Conservation (phyloP, 2,113 vertebrate genomes). For the Promerops cafer region DNA sequence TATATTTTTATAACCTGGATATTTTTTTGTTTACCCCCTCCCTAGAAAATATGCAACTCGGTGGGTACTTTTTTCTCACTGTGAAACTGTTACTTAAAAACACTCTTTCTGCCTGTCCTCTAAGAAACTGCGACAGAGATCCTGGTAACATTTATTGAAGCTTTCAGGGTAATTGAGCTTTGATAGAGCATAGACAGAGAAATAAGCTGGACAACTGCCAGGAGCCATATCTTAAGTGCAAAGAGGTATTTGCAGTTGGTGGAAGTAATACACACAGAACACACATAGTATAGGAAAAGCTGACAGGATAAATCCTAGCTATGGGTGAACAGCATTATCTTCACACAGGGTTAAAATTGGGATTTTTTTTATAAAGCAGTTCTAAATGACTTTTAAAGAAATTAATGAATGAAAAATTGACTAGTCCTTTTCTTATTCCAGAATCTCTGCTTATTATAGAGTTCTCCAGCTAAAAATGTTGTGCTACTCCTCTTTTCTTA, state of each 20-base stretch:
- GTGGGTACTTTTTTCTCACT: neutral
- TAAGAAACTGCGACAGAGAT: neutral
- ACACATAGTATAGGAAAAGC: neutral
- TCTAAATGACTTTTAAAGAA: neutral
- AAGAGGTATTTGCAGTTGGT: neutral
- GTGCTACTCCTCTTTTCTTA: neutral
- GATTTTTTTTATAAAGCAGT: neutral
- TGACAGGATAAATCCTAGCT: neutral
- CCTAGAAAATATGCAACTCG: neutral
- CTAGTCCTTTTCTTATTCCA: neutral
- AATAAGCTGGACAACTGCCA: conserved; percentile 41
- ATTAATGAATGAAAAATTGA: neutral
- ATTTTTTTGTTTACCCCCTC: neutral
- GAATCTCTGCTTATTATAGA: neutral
- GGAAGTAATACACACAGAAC: neutral
- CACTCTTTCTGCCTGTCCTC: neutral
- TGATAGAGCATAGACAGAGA: conserved; percentile 27
- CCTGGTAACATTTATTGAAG: conserved; percentile 20
- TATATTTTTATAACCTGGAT: neutral
- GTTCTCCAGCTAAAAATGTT: neutral
- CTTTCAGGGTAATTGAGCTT: conserved; percentile 35
- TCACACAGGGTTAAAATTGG: neutral
- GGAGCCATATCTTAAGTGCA: neutral
- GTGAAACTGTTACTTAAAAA: neutral
- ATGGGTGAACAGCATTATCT: neutral